A percentile compares a stretch with the other conserved stretches of the same genome.
Conservation (phyloP, 1,140 invertebrate species). For the Lysiphlebus fabarum region DNA sequence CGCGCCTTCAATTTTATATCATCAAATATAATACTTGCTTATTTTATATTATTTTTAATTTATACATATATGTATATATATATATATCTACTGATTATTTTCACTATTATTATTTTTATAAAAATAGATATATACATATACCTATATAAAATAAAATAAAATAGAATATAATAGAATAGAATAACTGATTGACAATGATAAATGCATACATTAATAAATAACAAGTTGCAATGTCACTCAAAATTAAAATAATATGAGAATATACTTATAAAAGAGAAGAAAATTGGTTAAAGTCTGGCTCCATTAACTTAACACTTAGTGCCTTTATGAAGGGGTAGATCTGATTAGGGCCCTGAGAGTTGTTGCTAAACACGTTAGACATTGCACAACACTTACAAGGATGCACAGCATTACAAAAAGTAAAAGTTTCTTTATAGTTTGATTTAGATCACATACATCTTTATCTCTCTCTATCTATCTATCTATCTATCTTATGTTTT, state of each 20-base stretch:
- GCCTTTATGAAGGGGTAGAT: constrained; percentile 42
- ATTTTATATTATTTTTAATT: too few species aligned
- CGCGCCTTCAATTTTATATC: too few species aligned
- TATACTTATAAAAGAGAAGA: constrained; percentile 14
- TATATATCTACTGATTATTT: too few species aligned
- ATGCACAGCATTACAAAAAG: constrained; percentile 8
- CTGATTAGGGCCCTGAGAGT: constrained; percentile 56
- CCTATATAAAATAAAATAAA: too few species aligned
- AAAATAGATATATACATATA: too few species aligned
- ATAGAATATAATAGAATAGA: too few species aligned
- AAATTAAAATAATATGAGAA: constrained; percentile 1
- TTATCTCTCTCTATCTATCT: constrained; percentile 17
- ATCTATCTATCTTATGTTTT: constrained; percentile 25
- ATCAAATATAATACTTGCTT: too few species aligned
- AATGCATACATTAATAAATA: background rate
- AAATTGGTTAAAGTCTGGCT: constrained; percentile 40
- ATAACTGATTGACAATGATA: too few species aligned
- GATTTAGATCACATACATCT: constrained; percentile 13
- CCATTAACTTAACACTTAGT: constrained; percentile 57
- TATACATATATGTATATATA: too few species aligned
- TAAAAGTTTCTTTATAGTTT: background rate
- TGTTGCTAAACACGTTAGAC: constrained; percentile 56
- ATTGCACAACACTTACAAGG: constrained; percentile 33
- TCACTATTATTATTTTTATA: too few species aligned
- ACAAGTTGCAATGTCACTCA: constrained; percentile 4